Conservation (phyloP, 2,888 invertebrate species). For the Therioaphis trifolii region DNA sequence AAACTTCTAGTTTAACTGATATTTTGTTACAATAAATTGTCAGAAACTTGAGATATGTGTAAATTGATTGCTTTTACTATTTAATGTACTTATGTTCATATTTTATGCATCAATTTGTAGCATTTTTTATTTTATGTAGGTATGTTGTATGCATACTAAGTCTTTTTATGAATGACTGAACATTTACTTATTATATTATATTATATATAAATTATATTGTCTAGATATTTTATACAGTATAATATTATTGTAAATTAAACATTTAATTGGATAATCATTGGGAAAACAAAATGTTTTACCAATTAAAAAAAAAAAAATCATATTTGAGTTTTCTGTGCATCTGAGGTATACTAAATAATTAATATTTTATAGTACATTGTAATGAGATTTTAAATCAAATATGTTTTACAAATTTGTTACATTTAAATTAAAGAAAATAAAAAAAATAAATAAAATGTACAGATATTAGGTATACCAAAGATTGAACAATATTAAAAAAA, state of each 20-base stretch:
- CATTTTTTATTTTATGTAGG: background rate
- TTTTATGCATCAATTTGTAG: background rate
- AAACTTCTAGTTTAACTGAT: no score
- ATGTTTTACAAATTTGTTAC: conserved; percentile 3
- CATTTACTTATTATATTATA: background rate
- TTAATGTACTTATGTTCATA: no score
- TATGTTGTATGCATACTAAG: background rate
- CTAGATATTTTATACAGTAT: background rate
- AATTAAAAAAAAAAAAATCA: no score
- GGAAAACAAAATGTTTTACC: background rate
- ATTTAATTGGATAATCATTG: background rate
- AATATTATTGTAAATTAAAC: background rate
- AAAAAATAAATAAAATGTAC: conserved; percentile 10
- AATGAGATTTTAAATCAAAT: conserved; percentile 26
- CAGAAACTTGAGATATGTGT: background rate
- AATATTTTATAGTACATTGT: conserved; percentile 3
- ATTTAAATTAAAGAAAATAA: background rate
- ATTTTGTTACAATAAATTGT: background rate
- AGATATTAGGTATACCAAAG: conserved; percentile 50
- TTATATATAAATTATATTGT: conserved; percentile 1
- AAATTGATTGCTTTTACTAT: no score
- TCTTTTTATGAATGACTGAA: background rate
- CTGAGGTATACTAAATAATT: background rate
- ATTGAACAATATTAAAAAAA: conserved; percentile 42
- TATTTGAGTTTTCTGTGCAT: background rate